Conservation (phyloP, 30 jellyfish, hydroid and myxozoan species). For the Catostylus mosaicus region DNA sequence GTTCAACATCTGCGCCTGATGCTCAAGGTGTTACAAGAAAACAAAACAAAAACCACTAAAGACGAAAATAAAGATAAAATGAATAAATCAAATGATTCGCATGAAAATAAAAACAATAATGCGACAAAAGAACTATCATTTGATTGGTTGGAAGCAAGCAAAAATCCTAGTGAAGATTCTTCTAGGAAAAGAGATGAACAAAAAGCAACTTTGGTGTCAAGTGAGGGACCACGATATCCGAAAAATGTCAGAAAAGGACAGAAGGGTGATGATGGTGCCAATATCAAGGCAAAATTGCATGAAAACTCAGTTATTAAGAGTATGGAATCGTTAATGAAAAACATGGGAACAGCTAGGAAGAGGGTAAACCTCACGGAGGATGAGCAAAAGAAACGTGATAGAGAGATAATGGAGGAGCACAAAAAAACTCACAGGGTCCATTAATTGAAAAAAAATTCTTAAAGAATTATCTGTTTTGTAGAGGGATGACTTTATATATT, state of each 20-base stretch:
- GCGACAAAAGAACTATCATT: neutral
- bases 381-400: slow-evolving; percentile 24
- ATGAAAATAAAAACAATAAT: neutral
- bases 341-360: slow-evolving; percentile 36
- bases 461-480: too few species aligned
- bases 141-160: neutral
- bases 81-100: neutral
- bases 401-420: slow-evolving; percentile 11
- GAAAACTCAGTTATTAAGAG: neutral
- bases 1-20: slow-evolving; percentile 24
- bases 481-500: too few species aligned
- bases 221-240: slow-evolving; percentile 6
- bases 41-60: neutral
- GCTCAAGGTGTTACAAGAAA: slow-evolving; percentile 6
- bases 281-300: neutral
- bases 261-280: slow-evolving; percentile 59
- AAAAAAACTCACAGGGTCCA: slow-evolving; percentile 23
- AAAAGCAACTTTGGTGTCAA: neutral
- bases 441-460: neutral
- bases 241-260: slow-evolving; percentile 38
- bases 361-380: slow-evolving; percentile 2
- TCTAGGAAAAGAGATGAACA: neutral
- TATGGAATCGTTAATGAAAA: neutral
- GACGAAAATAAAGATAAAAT: neutral
- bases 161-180: neutral